Conservation (phyloP, 2,113 vertebrate species). For the Menura novaehollandiae region DNA sequence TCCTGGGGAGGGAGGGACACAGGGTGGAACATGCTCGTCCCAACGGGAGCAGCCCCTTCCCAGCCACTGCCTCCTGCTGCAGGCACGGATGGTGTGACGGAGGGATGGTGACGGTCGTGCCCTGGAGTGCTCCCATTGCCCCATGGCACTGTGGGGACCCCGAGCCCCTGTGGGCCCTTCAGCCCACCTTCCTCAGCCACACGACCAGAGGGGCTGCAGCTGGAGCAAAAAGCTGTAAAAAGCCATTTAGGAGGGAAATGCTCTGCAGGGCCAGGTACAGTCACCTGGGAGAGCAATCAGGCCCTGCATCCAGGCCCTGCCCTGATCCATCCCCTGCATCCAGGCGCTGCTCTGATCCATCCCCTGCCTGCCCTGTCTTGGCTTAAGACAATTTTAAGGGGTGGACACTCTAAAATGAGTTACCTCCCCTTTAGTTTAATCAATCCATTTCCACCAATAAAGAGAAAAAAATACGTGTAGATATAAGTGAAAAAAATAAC, state of each 20-base stretch:
- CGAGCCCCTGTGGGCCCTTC: not conserved
- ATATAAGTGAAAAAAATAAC: no score
- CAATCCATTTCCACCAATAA: no score
- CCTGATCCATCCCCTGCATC: not conserved
- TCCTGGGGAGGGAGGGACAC: not conserved
- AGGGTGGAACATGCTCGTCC: not conserved
- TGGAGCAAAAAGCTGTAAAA: not conserved
- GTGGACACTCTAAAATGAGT: no score
- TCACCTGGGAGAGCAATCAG: not conserved
- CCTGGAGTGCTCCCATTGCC: no score
- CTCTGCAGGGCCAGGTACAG: not conserved
- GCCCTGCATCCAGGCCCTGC: not conserved
- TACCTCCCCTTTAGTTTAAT: no score
- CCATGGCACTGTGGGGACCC: not conserved
- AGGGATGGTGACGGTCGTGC: fast-evolving
- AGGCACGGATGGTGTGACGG: not conserved
- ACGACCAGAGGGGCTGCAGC: not conserved
- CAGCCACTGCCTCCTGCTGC: no score
- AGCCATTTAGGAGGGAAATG: not conserved
- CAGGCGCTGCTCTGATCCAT: not conserved
- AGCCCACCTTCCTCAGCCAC: not conserved
- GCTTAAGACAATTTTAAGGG: no score
- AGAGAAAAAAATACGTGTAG: no score
- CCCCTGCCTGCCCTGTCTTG: not conserved
- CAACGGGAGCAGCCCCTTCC: fast-evolving